Percentiles rank a stretch among this genome's conserved stretches.
These are phyloP conservation scores for Anodontia alba DNA, from an alignment of 2,888 invertebrate genomes.

Conservation along the genomic window DNA sequence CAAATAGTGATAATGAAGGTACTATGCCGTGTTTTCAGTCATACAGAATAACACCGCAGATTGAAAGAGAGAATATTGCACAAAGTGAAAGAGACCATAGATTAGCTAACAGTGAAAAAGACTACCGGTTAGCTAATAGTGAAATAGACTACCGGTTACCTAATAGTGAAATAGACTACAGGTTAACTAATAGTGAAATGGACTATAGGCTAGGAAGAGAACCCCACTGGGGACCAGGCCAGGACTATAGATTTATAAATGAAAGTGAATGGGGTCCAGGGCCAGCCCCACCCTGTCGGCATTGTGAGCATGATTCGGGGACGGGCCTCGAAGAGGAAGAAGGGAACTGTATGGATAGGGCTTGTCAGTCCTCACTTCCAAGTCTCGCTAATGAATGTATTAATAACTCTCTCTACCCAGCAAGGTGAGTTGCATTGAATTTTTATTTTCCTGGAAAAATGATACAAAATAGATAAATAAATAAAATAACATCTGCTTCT, in stretches of 20 bases:
- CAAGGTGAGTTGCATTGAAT: slow-evolving; percentile 36
- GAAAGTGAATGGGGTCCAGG: slow-evolving; percentile 59
- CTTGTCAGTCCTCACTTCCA: slow-evolving; percentile 86
- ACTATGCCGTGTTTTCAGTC: slow-evolving; percentile 62
- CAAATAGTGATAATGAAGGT: slow-evolving; percentile 67
- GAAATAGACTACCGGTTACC: slow-evolving; percentile 58
- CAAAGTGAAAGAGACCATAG: slow-evolving; percentile 59
- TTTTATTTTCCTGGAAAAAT: too few relatives aligned
- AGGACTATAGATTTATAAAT: slow-evolving; percentile 34
- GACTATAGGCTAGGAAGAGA: slow-evolving; percentile 58
- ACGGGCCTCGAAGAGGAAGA: slow-evolving; percentile 67
- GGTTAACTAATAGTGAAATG: slow-evolving; percentile 54
- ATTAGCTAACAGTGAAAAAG: slow-evolving; percentile 44
- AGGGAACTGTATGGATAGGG: slow-evolving; percentile 85
- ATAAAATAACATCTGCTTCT: too few relatives aligned
- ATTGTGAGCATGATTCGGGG: slow-evolving; percentile 55
- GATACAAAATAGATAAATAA: too few relatives aligned
- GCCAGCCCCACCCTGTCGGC: slow-evolving; percentile 54
- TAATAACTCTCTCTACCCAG: slow-evolving; percentile 63
- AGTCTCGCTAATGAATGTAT: slow-evolving; percentile 74
- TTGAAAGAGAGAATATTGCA: slow-evolving; percentile 31
- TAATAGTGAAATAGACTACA: slow-evolving; percentile 21
- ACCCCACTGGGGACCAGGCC: neutral
- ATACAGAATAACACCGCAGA: slow-evolving; percentile 60
- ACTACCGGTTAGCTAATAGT: slow-evolving; percentile 47